Evolutionary conservation across 2,888 invertebrate genomes (phyloP).

Genomic region (Serripes groenlandicus): DNA sequence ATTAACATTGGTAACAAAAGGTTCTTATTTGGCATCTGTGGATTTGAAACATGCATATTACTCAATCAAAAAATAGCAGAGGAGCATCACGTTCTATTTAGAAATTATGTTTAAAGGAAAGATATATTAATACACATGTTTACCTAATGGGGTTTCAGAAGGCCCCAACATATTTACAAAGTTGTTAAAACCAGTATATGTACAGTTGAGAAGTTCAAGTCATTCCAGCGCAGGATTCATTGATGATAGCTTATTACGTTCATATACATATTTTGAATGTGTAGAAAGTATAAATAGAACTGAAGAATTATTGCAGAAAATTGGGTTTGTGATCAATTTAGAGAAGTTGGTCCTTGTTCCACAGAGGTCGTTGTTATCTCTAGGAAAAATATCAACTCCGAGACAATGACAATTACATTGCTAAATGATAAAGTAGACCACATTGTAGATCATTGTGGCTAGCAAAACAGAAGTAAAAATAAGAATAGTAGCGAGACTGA

Average conservation of each 20-base stretch:
- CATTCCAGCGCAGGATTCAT: not conserved
- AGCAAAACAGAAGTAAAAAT: not conserved
- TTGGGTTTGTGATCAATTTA: slow-evolving; percentile 4
- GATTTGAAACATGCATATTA: slow-evolving; percentile 24
- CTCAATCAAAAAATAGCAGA: not conserved
- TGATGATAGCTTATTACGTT: slow-evolving; percentile 1
- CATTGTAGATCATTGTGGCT: not conserved
- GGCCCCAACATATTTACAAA: slow-evolving; percentile 9
- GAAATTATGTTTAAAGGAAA: not conserved
- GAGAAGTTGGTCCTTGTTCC: slow-evolving; percentile 1
- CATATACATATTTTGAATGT: not conserved
- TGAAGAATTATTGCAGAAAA: not conserved
- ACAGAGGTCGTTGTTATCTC: not conserved
- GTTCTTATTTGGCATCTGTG: not conserved
- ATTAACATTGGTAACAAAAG: not conserved
- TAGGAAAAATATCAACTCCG: slow-evolving; percentile 28
- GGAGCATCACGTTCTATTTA: not conserved
- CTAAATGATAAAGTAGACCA: slow-evolving; percentile 9
- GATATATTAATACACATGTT: not conserved
- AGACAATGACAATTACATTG: slow-evolving; percentile 12
- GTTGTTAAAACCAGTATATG: slow-evolving; percentile 12
- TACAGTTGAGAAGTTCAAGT: not conserved
- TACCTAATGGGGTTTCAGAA: not conserved
- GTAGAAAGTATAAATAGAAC: not conserved
- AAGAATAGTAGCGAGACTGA: not conserved